Base-by-base conservation (phyloP, 2,888 invertebrate species). In the Pyrrhosoma nymphula region DNA sequence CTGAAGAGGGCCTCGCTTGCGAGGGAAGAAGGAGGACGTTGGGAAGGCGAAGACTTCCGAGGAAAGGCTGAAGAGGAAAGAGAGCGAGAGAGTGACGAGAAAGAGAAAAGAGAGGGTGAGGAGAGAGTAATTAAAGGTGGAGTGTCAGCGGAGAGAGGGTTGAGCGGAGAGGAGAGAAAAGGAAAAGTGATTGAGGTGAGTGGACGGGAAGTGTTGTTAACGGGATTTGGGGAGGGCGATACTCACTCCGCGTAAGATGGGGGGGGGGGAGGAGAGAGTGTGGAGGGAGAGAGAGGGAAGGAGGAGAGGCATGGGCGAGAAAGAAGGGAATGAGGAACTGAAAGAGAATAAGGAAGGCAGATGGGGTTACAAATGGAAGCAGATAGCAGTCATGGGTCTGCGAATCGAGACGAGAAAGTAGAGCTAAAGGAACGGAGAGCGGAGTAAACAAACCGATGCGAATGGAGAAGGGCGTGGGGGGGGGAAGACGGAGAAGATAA, bases 151-250 rank as follows among this genome's bases (percentile, higher is more conserved):
- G 30, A 26, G 3, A n/a, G 35, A 39, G 23, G 89, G 89, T 8
- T 16, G 47, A 18, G 47, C 8, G 14, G 23, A 88, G 88, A 12
- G 23, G 39, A 89, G 89, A 47, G n/a, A n/a, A 89, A 89, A 89
- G 89, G 89, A 56, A 89, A 89, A 89, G 88, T 89, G 89, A 89
- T 89, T 55, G 89, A 89, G 56, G 55, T 89, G 89, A 89, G 89
- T 89, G 89, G 89, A n/a, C 26, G 89, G 89, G n/a, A 89, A 89
- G 89, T 89, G 56, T 89, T 89, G 89, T 89, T 89, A 89, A 89
- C 23, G 23, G 89, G 89, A 56, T 89, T 89, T 55, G 26, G 14
- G 56, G 89, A 55, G 55, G 2, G 89, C 26, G 47, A 89, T 56
- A 56, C 55, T 55, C 56, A n/a, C n/a, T 26, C 16, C 30, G 30